Base-by-base conservation (phyloP, 2,797 vertebrate species). In the Sparus aurata region DNA sequence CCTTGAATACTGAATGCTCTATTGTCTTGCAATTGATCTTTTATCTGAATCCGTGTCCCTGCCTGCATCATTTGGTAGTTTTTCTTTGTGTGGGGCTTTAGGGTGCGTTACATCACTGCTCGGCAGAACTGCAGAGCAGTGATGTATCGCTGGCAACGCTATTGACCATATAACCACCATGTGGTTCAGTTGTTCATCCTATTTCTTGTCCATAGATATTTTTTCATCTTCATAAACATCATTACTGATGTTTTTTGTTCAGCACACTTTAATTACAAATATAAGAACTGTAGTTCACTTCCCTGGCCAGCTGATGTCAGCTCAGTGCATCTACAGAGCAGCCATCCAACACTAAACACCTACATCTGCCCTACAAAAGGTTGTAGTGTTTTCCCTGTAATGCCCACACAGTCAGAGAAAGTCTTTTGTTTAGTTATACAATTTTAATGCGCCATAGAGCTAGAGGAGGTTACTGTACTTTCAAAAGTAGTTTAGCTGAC, bases 141-240 rank as follows among this genome's bases (percentile, higher is more conserved):
- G 18, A n/a, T 53, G 20, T 6, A 41, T n/a, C 50, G 47, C 54
- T 58, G 9, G 13, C 54, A 23, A 23, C 58, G 45, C 25, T 65
- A 27, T 49, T 22, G 12, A 27, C 53, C 58, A 38, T 73, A 65
- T 84, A 83, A 79, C 65, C 50, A 13, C 18, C 11, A 11, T n/a
- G 17, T 30, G 5, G 13, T 23, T 41, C 1, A 10, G 7, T n/a
- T 15, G 0, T 58, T n/a, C 13, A 22, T 30, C 1, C 11, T 20
- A 50, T 61, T 53, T n/a, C 15, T 27, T 46, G 6, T 22, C 0
- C 22, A n/a, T 10, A 34, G 9, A 58, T 38, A 23, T 43, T 52
- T 38, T 38, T 30, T 30, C 5, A 0, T 20, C 23, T 20, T 7
- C 8, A 17, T 34, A 55, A 18, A 46, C 13, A 60, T 62, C 43